Base-by-base conservation (phyloP, 1,140 invertebrate genomes). In the Drosophila albomicans region DNA sequence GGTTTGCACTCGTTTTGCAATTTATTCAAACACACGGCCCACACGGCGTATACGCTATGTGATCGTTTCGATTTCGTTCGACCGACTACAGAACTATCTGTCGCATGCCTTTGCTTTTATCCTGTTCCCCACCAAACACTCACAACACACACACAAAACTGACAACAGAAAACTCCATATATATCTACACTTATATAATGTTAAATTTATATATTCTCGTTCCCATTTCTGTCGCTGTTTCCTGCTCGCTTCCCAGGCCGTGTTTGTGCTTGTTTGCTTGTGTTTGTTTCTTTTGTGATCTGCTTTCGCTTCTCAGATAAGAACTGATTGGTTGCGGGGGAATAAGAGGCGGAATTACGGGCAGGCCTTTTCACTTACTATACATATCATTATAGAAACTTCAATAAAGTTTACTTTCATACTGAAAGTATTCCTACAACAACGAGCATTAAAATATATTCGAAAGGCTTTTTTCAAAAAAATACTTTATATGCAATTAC, bases 21-120 rank as follows among this genome's bases (percentile, higher is more conserved):
- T 68, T 48, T 49, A 49, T 52, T 59, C 30, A 30, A 25, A 25
- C 54, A 49, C 54, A 49, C 56, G 45, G 32, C 20, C 15, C 67
- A 86, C 82, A 65, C 54, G 82, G 75, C 79, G 79, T 87, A 87
- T 86, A 72, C 66, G 79, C 73, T 66, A 84, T 88, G 46, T 46
- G 35, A 41, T 35, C 59, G 28, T 32, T 61, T 10, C 10, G 5
- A 43, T 52, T 64, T 28, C 25, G 13, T 32, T 65, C 28, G 13
- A 20, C 51, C 3, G 16, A 74, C 71, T 74, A 41, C 57, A n/a
- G 41, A 45, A 46, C 25, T 28, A 35, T 20, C 30, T 32, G 64
- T 8, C 16, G 8, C 11, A 49, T 43, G 58, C 66, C 54, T 70
- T 63, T 57, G 46, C 66, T 75, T 75, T 69, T 75, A 70, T 75